Evolutionary conservation across 2,797 vertebrate genomes (phyloP).

Genomic region (Myotis myotis): DNA sequence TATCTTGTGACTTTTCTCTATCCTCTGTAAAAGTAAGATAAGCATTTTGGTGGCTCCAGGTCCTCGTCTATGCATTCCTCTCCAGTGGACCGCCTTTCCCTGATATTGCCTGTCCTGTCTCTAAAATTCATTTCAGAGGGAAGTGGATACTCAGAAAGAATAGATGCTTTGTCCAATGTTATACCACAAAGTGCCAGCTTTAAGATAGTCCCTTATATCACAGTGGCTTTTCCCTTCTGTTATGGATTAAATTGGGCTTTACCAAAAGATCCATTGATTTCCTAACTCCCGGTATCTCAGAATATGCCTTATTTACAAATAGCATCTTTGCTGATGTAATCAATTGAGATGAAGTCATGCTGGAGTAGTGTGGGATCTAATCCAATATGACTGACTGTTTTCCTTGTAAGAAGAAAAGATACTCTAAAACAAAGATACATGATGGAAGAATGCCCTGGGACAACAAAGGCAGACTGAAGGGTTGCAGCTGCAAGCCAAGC

Average conservation of each 20-base stretch:
- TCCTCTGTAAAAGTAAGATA: too few species aligned
- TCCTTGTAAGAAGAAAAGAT: not conserved
- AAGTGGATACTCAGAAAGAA: not conserved
- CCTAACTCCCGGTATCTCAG: not conserved
- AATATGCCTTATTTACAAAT: not conserved
- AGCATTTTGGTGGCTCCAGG: too few species aligned
- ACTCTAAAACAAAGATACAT: not conserved
- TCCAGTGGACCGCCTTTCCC: too few species aligned
- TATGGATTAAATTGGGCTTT: not conserved
- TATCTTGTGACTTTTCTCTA: too few species aligned
- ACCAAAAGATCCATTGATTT: not conserved
- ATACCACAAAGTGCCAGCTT: not conserved
- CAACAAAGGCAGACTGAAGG: not conserved
- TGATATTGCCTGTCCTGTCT: too few species aligned
- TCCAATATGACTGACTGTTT: not conserved
- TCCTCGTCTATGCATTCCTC: too few species aligned
- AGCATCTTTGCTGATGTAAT: not conserved
- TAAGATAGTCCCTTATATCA: not conserved
- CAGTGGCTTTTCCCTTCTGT: not conserved
- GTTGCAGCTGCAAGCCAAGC: not conserved
- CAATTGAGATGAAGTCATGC: not conserved
- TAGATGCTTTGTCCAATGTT: not conserved
- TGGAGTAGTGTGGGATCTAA: not conserved
- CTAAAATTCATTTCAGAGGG: too few species aligned
- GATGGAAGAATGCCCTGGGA: not conserved